Percentiles rank a stretch among this genome's conserved stretches.
These are phyloP conservation scores for Argyresthia albistria DNA, from an alignment of 2,888 invertebrate species.

Conservation along the genomic window DNA sequence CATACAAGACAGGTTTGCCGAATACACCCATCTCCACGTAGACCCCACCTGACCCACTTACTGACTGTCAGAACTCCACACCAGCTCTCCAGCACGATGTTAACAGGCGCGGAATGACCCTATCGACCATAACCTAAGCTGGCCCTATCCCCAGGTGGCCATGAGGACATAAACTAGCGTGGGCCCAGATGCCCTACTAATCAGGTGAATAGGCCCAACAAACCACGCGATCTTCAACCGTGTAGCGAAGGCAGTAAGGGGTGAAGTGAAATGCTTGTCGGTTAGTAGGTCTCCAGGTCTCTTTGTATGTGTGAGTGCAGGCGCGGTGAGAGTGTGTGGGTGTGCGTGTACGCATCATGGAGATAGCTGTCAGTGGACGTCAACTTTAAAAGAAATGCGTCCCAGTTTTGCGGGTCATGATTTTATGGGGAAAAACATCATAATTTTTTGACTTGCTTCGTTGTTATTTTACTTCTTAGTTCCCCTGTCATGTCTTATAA, in stretches of 20 bases:
- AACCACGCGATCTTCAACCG: conserved; percentile 20
- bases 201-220: conserved; percentile 28
- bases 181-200: conserved; percentile 20
- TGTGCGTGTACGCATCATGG: conserved; percentile 61
- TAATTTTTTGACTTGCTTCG: too few species aligned
- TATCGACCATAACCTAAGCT: conserved; percentile 1
- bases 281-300: conserved; percentile 70
- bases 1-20: background rate
- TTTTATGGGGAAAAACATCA: too few species aligned
- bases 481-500: too few species aligned
- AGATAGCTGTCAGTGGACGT: conserved; percentile 51
- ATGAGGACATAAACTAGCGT: background rate
- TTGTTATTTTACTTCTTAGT: too few species aligned
- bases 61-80: background rate
- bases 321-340: conserved; percentile 22
- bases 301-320: conserved; percentile 34
- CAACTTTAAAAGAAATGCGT: conserved; percentile 59
- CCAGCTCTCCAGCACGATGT: background rate
- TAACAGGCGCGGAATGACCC: background rate
- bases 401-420: conserved; percentile 20
- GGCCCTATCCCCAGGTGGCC: conserved; percentile 2
- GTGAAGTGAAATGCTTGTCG: conserved; percentile 35
- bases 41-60: background rate
- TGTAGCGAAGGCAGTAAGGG: conserved; percentile 23
- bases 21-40: background rate